Evolutionary conservation across 1,140 invertebrate species (phyloP), one percentile per base, ranked within the genome.

Genomic region (Drosophila teissieri): DNA sequence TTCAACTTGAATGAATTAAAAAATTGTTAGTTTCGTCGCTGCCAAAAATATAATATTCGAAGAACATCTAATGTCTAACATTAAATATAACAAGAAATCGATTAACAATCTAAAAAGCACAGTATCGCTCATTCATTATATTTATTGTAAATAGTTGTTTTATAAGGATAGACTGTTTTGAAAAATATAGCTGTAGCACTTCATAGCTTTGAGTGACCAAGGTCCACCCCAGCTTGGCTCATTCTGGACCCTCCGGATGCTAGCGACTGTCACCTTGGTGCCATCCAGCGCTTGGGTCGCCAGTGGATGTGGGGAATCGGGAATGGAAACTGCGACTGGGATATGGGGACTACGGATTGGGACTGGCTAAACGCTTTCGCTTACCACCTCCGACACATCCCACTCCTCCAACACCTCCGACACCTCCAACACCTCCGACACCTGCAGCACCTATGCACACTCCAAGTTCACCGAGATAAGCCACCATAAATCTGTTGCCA

Each of bases 401-500:
- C 6, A 27, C 27, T 7, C 24, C 24, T 1, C 24, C 24, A 27
- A 27, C 24, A 27, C 24, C 24, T 6, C 4, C 24, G 7, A 31
- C 6, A 31, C 31, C 49, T 14, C 37, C 8, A 2, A 31, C 31
- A 31, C 31, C 49, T 14, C 10, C 11, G 15, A 22, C 46, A 15
- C 22, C 54, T 54, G 56, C 37, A 44, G 49, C 73, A 77, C 64
- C 67, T 57, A 45, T 68, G 76, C 56, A 49, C 51, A 37, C 48
- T 58, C 48, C 85, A 62, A 90, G 77, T 91, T 86, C 85, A 88
- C 85, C 76, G 69, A 88, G 85, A 90, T 90, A 90, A 90, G 86
- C 85, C 85, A 89, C 85, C 84, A 90, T 90, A 90, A 90, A 90
- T 90, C 85, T 90, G 85, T 90, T 90, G 85, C 85, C 85, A 90